Evolutionary conservation across 2,888 invertebrate species (phyloP), one percentile per base, ranked within the genome.

Genomic region (Drosophila aldrichi): DNA sequence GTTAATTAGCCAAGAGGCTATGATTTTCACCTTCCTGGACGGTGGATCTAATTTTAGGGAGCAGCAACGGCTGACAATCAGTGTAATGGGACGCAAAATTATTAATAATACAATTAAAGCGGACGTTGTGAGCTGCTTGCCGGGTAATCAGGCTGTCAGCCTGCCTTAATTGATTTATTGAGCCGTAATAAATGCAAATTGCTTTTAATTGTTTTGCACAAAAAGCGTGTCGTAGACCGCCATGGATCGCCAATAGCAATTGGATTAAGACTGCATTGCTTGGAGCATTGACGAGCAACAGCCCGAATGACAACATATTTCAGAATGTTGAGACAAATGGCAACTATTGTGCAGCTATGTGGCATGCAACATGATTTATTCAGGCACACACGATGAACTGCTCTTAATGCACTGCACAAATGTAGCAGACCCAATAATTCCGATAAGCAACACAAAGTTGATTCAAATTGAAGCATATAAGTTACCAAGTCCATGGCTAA

Each of bases 171-270:
- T 83, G 80, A 82, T 79, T 83, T 88, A 80, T 82, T 75, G 71
- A 77, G 61, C 71, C 77, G 68, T 82, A 75, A 82, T 84, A 84
- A 84, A 67, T 77, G 70, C 70, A 77, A 82, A 77, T 82, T 85
- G 74, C 72, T 77, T 82, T 77, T 86, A 29, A 29, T 29, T 29
- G 29, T 29, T 7, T 29, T 6, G 29, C 29, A 5, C 29, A 29
- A 82, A 75, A 68, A 68, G 57, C 70, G 57, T 75, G 60, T 66
- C 63, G 56, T 48, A 55, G 57, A 63, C 66, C 36, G 12, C 36
- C 36, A 36, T 36, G 36, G 36, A 67, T 54, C 48, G 16, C 43
- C 20, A 43, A 10, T 20, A 20, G 43, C 41, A 29, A 29, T 29
- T 29, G 7, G 29, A 29, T 29, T 29, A 29, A 29, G 29, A 29